phyloP scores from a whole-genome alignment of 2,888 invertebrate genomes.

The Mesorhabditis spiculigera region DNA sequence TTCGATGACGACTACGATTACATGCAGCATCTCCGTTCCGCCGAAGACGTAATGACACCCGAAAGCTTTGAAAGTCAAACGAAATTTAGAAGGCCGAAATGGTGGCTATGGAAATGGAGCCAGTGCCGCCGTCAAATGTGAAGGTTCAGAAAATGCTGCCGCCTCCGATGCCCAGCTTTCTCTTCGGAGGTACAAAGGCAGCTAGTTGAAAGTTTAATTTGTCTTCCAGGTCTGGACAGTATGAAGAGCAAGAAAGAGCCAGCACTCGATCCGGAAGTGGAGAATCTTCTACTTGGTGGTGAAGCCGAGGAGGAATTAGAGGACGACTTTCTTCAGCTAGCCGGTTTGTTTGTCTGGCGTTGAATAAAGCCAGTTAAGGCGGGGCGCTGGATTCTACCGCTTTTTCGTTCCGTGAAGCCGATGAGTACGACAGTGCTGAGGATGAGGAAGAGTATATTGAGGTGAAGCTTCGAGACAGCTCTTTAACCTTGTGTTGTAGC shows the following conservation, averaged over 20 bases:
- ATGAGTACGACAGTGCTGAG: conserved; percentile 13
- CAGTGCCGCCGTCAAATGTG: no score
- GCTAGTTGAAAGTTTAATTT: no score
- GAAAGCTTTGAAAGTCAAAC: no score
- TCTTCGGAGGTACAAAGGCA: no score
- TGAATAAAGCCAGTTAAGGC: conserved; percentile 27
- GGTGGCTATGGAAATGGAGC: no score
- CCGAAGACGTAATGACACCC: conserved; percentile 41
- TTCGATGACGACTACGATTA: conserved; percentile 94
- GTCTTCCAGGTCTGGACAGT: neutral
- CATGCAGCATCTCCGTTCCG: conserved; percentile 79
- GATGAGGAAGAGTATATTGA: conserved; percentile 26
- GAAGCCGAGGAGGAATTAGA: conserved; percentile 81
- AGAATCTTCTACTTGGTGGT: conserved; percentile 15
- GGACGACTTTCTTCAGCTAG: conserved; percentile 84
- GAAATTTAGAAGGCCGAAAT: no score
- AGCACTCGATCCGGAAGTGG: conserved; percentile 21
- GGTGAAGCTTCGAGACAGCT: conserved; percentile 10
- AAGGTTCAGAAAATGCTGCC: no score
- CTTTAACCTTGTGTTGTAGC: conserved; percentile 6
- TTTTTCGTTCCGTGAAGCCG: conserved; percentile 11
- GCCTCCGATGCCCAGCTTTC: no score
- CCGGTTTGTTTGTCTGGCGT: conserved; percentile 66
- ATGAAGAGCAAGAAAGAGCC: neutral
- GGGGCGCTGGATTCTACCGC: conserved; percentile 8